Evolutionary conservation across 1,140 invertebrate species (phyloP).

Genomic region (Prorops nasuta): DNA sequence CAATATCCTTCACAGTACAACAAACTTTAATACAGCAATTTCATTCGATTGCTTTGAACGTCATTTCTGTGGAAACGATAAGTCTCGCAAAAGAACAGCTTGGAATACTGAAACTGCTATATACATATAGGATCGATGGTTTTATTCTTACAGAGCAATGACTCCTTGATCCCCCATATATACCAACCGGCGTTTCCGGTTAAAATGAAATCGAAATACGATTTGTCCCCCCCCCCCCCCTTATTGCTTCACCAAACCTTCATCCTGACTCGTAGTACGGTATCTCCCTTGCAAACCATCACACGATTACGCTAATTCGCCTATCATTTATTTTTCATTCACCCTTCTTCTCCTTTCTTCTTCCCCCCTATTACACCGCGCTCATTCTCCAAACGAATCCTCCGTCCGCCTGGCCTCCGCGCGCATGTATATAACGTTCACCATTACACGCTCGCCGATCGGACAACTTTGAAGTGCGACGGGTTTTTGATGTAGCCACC

Average conservation of each 20-base stretch:
- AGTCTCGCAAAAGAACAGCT: neutral
- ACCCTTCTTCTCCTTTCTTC: slow-evolving; percentile 40
- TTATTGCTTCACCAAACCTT: neutral
- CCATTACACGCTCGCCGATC: slow-evolving; percentile 5
- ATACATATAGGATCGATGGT: too few relatives aligned
- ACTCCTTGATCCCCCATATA: slow-evolving; percentile 7
- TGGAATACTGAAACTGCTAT: slow-evolving; percentile 2
- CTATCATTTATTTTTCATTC: slow-evolving; percentile 57
- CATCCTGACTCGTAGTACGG: too few relatives aligned
- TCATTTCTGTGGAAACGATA: neutral
- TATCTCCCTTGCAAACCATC: slow-evolving; percentile 52
- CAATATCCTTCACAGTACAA: too few relatives aligned
- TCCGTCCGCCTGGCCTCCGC: slow-evolving; percentile 9
- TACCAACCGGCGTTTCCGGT: slow-evolving; percentile 33
- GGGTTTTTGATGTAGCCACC: slow-evolving; percentile 55
- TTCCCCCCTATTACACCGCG: slow-evolving; percentile 27
- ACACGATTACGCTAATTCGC: slow-evolving; percentile 56
- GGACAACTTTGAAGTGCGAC: slow-evolving; percentile 51
- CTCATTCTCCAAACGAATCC: slow-evolving; percentile 28
- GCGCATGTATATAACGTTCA: slow-evolving; percentile 9
- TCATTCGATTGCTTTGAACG: neutral
- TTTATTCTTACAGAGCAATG: neutral
- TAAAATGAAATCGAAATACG: slow-evolving; percentile 55
- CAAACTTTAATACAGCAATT: too few relatives aligned
- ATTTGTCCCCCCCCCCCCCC: slow-evolving; percentile 44